Conservation (phyloP, 1,140 invertebrate species). For the fruit fly (Drosophila melanogaster) region DNA sequence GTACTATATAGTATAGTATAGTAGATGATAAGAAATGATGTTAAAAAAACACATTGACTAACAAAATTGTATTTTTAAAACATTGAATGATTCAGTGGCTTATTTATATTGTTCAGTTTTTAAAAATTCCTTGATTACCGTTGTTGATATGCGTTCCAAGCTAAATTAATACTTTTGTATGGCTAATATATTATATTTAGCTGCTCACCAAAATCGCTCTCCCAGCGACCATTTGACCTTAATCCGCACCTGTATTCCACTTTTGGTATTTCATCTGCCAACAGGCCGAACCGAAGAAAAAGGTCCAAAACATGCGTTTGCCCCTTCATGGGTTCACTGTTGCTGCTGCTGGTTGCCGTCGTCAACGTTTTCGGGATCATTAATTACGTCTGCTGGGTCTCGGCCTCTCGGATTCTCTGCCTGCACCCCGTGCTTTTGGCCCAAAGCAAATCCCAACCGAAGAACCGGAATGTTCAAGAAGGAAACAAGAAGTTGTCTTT, state of each 20-base stretch:
- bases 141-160: background rate
- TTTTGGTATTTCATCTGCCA: slow-evolving; percentile 39
- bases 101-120: background rate
- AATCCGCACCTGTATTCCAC: slow-evolving; percentile 76
- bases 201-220: background rate
- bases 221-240: slow-evolving; percentile 56
- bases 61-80: background rate
- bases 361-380: slow-evolving; percentile 79
- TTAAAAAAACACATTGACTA: slow-evolving; percentile 8
- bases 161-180: background rate
- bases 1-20: background rate
- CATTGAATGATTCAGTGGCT: slow-evolving; percentile 3
- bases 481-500: slow-evolving; percentile 77
- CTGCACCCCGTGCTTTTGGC: slow-evolving; percentile 7
- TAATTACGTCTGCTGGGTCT: slow-evolving; percentile 69
- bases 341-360: slow-evolving; percentile 46
- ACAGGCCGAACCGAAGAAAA: slow-evolving; percentile 17
- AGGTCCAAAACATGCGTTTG: slow-evolving; percentile 66
- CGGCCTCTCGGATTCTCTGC: slow-evolving; percentile 17
- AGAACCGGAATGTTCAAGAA: slow-evolving; percentile 78
- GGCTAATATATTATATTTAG: too few relatives aligned
- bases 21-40: background rate
- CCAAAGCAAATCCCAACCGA: background rate
- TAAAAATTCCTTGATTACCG: background rate
- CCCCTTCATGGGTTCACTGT: slow-evolving; percentile 38